A percentile compares a stretch with the other conserved stretches of the same genome.
Evolutionary conservation across 2,113 vertebrate species (phyloP).

Genomic region (Reinhardtius hippoglossoides): DNA sequence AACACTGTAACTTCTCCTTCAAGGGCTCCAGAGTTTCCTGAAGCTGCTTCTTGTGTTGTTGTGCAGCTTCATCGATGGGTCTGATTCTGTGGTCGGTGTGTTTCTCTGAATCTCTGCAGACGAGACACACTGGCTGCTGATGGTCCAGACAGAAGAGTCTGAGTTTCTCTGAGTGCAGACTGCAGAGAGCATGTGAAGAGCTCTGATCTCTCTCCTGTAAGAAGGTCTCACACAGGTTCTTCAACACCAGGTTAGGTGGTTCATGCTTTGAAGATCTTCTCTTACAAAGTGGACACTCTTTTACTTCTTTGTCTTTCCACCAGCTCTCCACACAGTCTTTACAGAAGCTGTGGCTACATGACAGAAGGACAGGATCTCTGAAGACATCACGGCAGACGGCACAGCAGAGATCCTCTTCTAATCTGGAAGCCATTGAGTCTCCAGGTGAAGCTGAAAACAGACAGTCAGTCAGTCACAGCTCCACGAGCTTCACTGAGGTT

Average conservation of each 20-base stretch:
- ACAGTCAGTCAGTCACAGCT: too few relatives aligned
- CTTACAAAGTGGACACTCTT: constrained; percentile 16
- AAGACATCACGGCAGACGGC: constrained; percentile 25
- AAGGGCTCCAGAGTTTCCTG: too few relatives aligned
- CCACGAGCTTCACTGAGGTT: too few relatives aligned
- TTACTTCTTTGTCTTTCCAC: constrained; percentile 10
- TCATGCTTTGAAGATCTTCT: neutral
- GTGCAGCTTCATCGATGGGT: neutral
- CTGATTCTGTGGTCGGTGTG: neutral
- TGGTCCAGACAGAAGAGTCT: too few relatives aligned
- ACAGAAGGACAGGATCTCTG: constrained; percentile 18
- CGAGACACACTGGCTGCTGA: too few relatives aligned
- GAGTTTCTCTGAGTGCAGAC: too few relatives aligned
- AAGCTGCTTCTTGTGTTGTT: neutral
- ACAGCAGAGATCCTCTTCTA: constrained; percentile 5
- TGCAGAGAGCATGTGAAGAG: too few relatives aligned
- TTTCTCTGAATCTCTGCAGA: neutral
- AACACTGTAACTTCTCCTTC: too few relatives aligned
- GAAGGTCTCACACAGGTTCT: constrained; percentile 37
- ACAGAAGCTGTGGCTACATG: constrained; percentile 35
- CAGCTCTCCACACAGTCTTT: constrained; percentile 4
- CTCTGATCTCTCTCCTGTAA: neutral
- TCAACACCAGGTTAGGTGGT: constrained; percentile 7
- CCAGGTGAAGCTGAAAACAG: too few relatives aligned
- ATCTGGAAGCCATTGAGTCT: neutral